Conservation (phyloP, 2,797 vertebrate species). For the Diglossa cyanea region DNA sequence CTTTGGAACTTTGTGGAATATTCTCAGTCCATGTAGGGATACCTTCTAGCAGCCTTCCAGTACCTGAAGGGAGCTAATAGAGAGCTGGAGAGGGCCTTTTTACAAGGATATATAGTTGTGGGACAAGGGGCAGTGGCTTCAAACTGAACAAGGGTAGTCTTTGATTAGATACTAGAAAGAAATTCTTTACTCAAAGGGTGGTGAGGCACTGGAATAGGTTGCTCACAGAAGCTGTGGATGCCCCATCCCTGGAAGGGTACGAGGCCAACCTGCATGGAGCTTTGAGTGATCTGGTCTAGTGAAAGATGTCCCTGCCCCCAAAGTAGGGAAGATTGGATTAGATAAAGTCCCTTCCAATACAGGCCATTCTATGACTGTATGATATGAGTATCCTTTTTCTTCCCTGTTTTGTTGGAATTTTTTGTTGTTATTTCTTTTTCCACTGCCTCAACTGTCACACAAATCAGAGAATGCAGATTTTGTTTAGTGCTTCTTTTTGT, state of each 20-base stretch:
- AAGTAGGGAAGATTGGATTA: background rate
- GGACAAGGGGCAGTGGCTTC: background rate
- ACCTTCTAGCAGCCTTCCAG: background rate
- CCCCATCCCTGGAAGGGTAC: background rate
- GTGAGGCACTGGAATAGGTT: background rate
- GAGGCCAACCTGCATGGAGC: background rate
- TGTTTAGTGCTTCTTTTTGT: background rate
- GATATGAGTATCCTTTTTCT: background rate
- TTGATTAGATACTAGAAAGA: background rate
- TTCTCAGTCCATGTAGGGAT: background rate
- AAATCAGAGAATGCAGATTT: background rate
- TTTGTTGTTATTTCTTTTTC: background rate
- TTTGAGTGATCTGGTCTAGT: background rate
- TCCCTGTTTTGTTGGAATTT: background rate
- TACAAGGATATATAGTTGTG: rapidly evolving
- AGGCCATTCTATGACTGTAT: background rate
- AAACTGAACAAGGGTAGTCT: background rate
- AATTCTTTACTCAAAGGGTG: background rate
- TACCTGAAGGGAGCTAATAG: background rate
- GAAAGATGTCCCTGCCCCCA: background rate
- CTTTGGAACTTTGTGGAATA: background rate
- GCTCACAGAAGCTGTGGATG: background rate
- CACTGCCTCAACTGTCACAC: background rate
- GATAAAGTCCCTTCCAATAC: background rate
- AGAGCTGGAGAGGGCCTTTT: background rate